Evolutionary conservation across 2,888 invertebrate species (phyloP).

Genomic region (Noctua comes): DNA sequence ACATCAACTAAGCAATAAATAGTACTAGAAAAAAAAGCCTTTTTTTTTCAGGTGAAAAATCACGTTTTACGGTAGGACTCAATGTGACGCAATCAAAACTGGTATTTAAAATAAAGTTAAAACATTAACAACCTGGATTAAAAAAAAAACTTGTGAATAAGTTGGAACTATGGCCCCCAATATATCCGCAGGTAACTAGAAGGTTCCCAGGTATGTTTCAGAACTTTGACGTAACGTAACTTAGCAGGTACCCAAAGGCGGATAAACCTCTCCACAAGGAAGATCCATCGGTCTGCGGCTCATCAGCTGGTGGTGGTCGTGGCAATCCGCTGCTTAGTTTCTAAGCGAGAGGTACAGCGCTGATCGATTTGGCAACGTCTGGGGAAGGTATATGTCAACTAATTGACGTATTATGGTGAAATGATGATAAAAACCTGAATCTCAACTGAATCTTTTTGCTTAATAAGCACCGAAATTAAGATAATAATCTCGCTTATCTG

Average conservation of each 20-base stretch:
- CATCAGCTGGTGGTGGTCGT: neutral
- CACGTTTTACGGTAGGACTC: too few species aligned
- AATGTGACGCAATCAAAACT: too few species aligned
- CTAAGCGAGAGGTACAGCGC: neutral
- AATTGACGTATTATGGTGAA: neutral
- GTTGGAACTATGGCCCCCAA: too few species aligned
- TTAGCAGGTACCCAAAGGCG: neutral
- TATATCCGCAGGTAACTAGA: too few species aligned
- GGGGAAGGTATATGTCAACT: neutral
- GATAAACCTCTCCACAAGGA: neutral
- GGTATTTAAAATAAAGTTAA: too few species aligned
- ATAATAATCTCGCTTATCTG: neutral
- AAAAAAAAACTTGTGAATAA: too few species aligned
- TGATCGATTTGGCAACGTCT: neutral
- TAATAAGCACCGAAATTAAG: neutral
- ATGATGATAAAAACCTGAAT: neutral
- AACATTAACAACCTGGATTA: too few species aligned
- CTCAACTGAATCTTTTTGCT: neutral
- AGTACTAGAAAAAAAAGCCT: too few species aligned
- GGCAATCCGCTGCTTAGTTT: neutral
- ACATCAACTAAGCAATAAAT: too few species aligned
- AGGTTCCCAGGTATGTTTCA: too few species aligned
- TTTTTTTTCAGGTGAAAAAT: too few species aligned
- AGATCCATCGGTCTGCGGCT: neutral
- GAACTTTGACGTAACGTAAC: too few species aligned